Evolutionary conservation across 2,888 invertebrate genomes (phyloP), one percentile per base, ranked within the genome.

Genomic region (Yponomeuta cagnagella): DNA sequence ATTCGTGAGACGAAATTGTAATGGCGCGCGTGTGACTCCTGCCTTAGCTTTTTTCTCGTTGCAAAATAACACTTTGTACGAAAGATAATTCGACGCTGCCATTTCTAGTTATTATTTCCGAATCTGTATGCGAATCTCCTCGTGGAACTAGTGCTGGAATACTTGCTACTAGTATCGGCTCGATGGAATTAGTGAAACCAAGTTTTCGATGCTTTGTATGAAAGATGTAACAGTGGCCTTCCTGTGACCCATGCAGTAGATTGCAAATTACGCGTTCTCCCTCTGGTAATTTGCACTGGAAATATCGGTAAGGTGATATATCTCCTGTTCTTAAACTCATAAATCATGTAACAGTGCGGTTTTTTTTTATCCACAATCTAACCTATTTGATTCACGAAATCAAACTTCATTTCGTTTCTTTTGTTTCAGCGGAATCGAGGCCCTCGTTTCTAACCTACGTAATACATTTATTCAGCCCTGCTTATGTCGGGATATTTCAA

Each of bases 401-500:
- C 81, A 83, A 92, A 92, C 91, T 91, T 90, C 82, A 87, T 89
- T 89, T 91, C 70, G 83, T 81, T 90, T 92, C 84, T 91, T 89
- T 89, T 90, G 89, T 90, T 90, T 85, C 87, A 90, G 89, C 77
- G 74, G 73, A 74, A 72, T 75, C 75, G 76, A 75, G 75, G 79
- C 79, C 76, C 75, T 74, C 70, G 72, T 74, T 76, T 79, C 71
- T 78, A 81, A 75, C 75, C 74, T 72, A 79, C 71, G 73, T 73
- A 77, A 77, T 77, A 77, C 73, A 75, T 79, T 79, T 78, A 76
- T 77, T 76, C 74, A 70, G 72, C 68, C 70, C 74, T 75, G 73
- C 74, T 74, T 77, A 15, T 75, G 43, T 43, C 43, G 9, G 74
- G 77, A 77, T 79, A 77, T 67, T 67, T 15, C 15, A 58, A 15